These are phyloP conservation scores for Labeo calbasu DNA, from an alignment of 2,797 vertebrate species.

Conservation along the genomic window DNA sequence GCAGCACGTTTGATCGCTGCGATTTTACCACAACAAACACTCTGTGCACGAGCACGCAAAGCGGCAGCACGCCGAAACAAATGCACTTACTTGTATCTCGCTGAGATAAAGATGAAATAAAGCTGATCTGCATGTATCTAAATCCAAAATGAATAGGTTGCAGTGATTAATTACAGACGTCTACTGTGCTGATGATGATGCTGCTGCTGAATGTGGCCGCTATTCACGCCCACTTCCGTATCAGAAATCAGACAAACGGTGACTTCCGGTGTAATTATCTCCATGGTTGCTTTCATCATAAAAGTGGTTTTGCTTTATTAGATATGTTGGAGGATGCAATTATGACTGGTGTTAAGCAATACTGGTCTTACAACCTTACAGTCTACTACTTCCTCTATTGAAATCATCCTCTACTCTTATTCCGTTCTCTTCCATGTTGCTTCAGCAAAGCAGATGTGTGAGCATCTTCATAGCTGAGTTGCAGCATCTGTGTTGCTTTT, in stretches of 20 bases:
- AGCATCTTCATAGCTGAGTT: neutral
- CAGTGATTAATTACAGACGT: slow-evolving; percentile 37
- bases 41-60: slow-evolving; percentile 1
- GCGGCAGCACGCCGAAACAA: slow-evolving; percentile 17
- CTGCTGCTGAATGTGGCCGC: slow-evolving; percentile 20
- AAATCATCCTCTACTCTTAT: neutral
- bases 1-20: slow-evolving; percentile 25
- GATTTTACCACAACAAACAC: neutral
- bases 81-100: slow-evolving; percentile 56
- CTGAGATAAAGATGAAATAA: slow-evolving; percentile 28
- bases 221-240: slow-evolving; percentile 43
- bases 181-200: slow-evolving; percentile 11
- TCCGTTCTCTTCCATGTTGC: neutral
- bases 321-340: neutral
- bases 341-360: neutral
- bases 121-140: slow-evolving; percentile 39
- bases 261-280: slow-evolving; percentile 40
- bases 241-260: slow-evolving; percentile 1
- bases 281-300: neutral
- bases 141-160: slow-evolving; percentile 19
- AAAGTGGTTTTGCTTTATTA: neutral
- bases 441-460: neutral
- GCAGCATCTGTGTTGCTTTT: neutral
- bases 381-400: neutral
- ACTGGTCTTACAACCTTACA: neutral